Evolutionary conservation across 2,888 invertebrate genomes (phyloP), one percentile per base, ranked within the genome.

Genomic region (Galerucella pusilla): DNA sequence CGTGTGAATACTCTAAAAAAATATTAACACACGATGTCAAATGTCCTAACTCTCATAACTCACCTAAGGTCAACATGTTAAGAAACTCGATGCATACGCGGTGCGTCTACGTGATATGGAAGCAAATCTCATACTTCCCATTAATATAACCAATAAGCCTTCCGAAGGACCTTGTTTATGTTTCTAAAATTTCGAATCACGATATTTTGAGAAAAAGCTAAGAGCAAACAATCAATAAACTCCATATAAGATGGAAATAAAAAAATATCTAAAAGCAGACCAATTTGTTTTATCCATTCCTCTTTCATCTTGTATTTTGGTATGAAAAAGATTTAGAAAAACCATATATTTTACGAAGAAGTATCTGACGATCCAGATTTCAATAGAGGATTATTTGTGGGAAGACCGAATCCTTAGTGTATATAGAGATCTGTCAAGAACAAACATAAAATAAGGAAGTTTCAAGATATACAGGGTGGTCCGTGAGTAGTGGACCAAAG

Each of bases 291-390:
- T 7, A 61, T 70, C 69, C 61, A 71, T 57, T 73, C 59, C 70
- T 74, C 68, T 63, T 77, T 68, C 54, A 68, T 67, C 69, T 69
- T 73, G 78, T 81, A 81, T 80, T 80, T 65, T 67, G 77, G 80
- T 80, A 79, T 60, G 11, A 20, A 28, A 20, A 60, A 81, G 77
- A 74, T 66, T 65, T 60, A 67, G 77, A 49, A 52, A 77, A 81
- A 82, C 80, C 81, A 81, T 82, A 80, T 77, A 80, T 81, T 82
- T 81, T 81, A 81, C 82, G 82, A 80, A 81, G 81, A n/a, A n/a
- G n/a, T 81, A 83, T 83, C 81, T 83, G 83, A 83, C 82, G 82
- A 83, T 81, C 77, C 79, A 80, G 81, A 82, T 82, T 82, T 82
- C 80, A 75, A 78, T 52, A 74, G 73, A 70, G 79, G 81, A 79